Conservation (phyloP, 2,888 invertebrate genomes). For the Synanthedon vespiformis region DNA sequence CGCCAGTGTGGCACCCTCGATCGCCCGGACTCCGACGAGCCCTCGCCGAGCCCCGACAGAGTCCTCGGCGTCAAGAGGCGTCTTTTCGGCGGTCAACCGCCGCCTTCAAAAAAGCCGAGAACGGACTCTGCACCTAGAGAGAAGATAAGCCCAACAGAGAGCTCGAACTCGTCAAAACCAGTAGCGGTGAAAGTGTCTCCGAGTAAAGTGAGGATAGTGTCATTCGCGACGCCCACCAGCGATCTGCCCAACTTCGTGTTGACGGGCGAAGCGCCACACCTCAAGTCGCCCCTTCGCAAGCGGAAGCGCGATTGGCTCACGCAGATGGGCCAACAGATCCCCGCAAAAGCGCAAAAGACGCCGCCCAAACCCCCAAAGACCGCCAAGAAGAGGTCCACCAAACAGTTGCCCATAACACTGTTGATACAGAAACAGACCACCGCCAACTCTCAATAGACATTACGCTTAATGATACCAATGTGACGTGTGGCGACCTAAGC, state of each 20-base stretch:
- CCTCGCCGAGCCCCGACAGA: too few relatives aligned
- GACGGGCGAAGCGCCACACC: slow-evolving; percentile 82
- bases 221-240: slow-evolving; percentile 71
- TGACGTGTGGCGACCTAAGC: too few relatives aligned
- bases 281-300: slow-evolving; percentile 76
- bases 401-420: neutral
- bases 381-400: slow-evolving; percentile 1
- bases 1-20: slow-evolving; percentile 21
- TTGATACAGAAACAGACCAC: neutral
- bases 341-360: slow-evolving; percentile 11
- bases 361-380: slow-evolving; percentile 5
- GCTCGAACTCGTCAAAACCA: slow-evolving; percentile 19
- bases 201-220: slow-evolving; percentile 23
- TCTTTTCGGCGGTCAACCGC: neutral
- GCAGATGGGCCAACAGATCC: slow-evolving; percentile 14
- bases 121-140: slow-evolving; percentile 61
- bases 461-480: too few relatives aligned
- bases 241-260: slow-evolving; percentile 83
- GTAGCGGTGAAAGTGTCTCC: slow-evolving; percentile 29
- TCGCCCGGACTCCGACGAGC: neutral
- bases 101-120: slow-evolving; percentile 20
- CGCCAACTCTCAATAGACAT: too few relatives aligned
- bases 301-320: slow-evolving; percentile 77
- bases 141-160: slow-evolving; percentile 23
- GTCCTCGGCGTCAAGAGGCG: too few relatives aligned